Percentiles rank a stretch among this genome's conserved stretches.
Conservation (phyloP, 2,113 vertebrate species). For the Orthochromis indermauri region DNA sequence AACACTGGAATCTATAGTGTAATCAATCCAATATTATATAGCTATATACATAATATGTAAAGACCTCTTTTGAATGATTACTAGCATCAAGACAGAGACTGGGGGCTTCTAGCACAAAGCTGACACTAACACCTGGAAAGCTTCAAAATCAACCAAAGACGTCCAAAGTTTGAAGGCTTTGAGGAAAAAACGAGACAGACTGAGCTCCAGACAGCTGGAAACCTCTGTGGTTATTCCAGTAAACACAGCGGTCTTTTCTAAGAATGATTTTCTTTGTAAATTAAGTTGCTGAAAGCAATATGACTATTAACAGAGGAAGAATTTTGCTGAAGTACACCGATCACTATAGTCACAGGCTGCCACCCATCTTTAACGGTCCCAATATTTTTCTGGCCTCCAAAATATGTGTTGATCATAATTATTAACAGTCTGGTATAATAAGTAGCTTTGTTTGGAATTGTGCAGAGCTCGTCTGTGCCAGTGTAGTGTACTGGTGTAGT, state of each 20-base stretch:
- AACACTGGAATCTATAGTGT: not conserved
- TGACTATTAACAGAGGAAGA: not conserved
- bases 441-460: not conserved
- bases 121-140: not conserved
- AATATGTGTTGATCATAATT: not conserved
- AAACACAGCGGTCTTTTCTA: not conserved
- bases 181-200: not conserved
- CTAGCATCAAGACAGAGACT: not conserved
- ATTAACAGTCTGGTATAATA: not conserved
- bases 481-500: not conserved
- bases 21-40: not conserved
- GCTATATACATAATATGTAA: not conserved
- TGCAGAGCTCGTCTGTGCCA: not conserved
- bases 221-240: not conserved
- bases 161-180: not conserved
- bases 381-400: not conserved
- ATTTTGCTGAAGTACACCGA: not conserved
- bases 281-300: not conserved
- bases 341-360: not conserved
- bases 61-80: not conserved
- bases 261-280: not conserved
- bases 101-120: not conserved
- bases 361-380: not conserved
- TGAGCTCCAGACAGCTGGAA: not conserved
- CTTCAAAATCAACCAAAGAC: not conserved